Evolutionary conservation across 2,888 invertebrate species (phyloP).

Genomic region (Nomada lathburiana): DNA sequence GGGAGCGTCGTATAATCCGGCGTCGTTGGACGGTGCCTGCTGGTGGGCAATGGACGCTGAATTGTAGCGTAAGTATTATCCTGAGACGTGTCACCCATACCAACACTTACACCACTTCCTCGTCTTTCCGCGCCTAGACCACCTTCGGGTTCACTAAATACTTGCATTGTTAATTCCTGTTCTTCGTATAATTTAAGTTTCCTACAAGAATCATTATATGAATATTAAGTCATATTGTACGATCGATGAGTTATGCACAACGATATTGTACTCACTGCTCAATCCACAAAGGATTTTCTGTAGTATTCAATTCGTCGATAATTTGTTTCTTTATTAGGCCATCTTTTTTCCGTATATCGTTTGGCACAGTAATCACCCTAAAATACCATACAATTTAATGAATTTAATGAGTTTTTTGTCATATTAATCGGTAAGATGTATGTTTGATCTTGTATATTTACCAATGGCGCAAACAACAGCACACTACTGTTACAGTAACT

Average conservation of each 20-base stretch:
- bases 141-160: constrained; percentile 91
- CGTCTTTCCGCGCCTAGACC: constrained; percentile 86
- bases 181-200: constrained; percentile 96
- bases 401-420: background rate
- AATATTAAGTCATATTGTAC: constrained; percentile 1
- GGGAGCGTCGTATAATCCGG: constrained; percentile 85
- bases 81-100: constrained; percentile 82
- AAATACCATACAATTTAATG: constrained; percentile 35
- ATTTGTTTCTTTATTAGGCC: constrained; percentile 93
- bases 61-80: constrained; percentile 94
- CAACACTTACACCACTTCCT: constrained; percentile 85
- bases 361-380: constrained; percentile 93
- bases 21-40: constrained; percentile 82
- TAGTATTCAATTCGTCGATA: constrained; percentile 94
- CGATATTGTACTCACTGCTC: constrained; percentile 89
- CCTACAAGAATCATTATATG: constrained; percentile 81
- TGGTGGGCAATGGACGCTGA: constrained; percentile 87
- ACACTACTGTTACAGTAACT: constrained; percentile 93
- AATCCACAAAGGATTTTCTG: constrained; percentile 96
- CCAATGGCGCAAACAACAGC: constrained; percentile 95
- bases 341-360: constrained; percentile 92
- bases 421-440: background rate
- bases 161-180: constrained; percentile 97
- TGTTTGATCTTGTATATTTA: constrained; percentile 76
- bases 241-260: background rate